Base-by-base conservation (phyloP, 2,113 vertebrate species). In the Panthera tigris region DNA sequence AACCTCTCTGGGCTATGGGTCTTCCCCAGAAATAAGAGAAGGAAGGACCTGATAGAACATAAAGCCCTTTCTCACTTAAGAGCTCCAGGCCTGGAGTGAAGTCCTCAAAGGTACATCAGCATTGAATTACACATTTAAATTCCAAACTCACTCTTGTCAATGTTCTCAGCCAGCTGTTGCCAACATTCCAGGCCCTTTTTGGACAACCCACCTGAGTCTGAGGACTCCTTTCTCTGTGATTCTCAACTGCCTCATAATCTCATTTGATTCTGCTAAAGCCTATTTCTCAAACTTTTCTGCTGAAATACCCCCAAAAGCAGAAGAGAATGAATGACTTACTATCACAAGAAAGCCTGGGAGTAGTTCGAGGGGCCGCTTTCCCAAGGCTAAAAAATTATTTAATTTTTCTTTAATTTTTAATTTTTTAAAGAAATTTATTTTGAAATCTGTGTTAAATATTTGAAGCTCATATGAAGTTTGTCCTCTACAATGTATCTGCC, bases 271-370 rank as follows among this genome's bases (percentile, higher is more conserved):
- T 87, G 36, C 52, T 10, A 55, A 85, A 25, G 18, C 12, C n/a
- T 68, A 14, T 96, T 89, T 92, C 83, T 95, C 74, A 68, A 73
- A 74, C 31, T 73, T 78, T 78, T 39, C 41, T 86, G 48, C 50
- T 90, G 93, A 95, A 69, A 92, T 39, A 81, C 23, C 15, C 52
- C 29, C 36, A 4, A 74, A 93, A 94, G 88, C 76, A 94, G 88
- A 94, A 94, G 66, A 84, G 16, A 14, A 18, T 25, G 18, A 96
- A 86, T 19, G 36, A 80, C 31, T 85, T 52, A 33, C 36, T 85
- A 29, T 71, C 92, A 63, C 33, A 48, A 74, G 74, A 91, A 68
- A 95, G n/a, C 39, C 74, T 36, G 66, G 27, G 0, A 18, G 8
- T 19, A 85, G 36, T 7, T 39, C 18, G 85, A 11, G 63, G 15